These are phyloP conservation scores for Chamaetylas fuelleborni DNA, from an alignment of 2,113 vertebrate species.

Conservation along the genomic window DNA sequence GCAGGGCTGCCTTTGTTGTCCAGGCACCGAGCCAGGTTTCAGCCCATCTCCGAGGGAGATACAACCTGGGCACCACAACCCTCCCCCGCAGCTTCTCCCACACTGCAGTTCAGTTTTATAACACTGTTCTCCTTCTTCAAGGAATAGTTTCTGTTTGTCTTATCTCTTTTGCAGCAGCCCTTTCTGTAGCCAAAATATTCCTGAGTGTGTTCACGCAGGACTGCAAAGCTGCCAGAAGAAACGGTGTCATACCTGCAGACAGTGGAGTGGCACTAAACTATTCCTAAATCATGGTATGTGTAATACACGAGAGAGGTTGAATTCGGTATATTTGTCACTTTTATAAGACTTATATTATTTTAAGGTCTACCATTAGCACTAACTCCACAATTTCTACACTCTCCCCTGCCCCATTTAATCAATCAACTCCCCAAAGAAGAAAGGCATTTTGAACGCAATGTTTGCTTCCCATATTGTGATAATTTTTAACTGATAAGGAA, in stretches of 20 bases:
- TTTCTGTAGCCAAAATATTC: not conserved
- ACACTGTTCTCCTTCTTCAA: not conserved
- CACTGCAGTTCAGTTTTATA: not conserved
- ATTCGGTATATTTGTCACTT: accelerated
- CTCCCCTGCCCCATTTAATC: not conserved
- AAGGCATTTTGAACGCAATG: not conserved
- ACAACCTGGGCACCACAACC: not conserved
- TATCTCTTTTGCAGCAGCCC: not conserved
- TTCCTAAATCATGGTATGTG: not conserved
- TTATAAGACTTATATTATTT: not conserved
- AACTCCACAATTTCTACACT: not conserved
- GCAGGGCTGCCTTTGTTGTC: not conserved
- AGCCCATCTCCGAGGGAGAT: not conserved
- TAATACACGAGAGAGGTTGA: accelerated
- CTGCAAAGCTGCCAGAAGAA: not conserved
- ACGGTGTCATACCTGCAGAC: not conserved
- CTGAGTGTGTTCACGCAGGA: not conserved
- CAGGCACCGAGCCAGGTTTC: not conserved
- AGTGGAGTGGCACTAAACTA: not conserved
- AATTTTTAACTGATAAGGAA: not conserved
- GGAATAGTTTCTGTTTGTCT: not conserved
- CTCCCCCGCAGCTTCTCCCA: not conserved
- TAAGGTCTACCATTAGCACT: not conserved
- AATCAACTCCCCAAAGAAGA: not conserved
- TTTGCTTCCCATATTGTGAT: not conserved